Evolutionary conservation across 2,888 invertebrate genomes (phyloP).

Genomic region (Leucania comma): DNA sequence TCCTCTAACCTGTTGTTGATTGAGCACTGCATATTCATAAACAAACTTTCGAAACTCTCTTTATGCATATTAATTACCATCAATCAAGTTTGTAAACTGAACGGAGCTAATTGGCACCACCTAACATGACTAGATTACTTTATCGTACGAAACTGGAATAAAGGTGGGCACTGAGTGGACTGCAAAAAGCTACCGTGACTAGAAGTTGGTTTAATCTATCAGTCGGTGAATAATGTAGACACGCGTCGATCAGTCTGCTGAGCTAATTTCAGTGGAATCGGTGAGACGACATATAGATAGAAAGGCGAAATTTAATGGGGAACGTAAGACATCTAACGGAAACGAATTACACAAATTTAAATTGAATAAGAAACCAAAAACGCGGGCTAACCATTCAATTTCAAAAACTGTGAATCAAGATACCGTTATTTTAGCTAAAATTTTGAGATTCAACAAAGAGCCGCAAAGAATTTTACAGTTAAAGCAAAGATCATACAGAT

Average conservation of each 20-base stretch:
- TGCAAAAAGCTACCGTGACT: conserved; percentile 58
- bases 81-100: conserved; percentile 58
- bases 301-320: conserved; percentile 15
- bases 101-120: conserved; percentile 61
- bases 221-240: conserved; percentile 56
- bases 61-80: conserved; percentile 58
- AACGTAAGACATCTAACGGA: not conserved
- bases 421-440: conserved; percentile 7
- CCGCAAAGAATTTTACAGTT: conserved; percentile 14
- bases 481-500: conserved; percentile 5
- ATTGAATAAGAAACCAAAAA: not conserved
- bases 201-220: conserved; percentile 53
- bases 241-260: conserved; percentile 53
- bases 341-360: not conserved
- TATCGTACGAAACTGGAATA: conserved; percentile 53
- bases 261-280: conserved; percentile 40
- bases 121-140: conserved; percentile 56
- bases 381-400: not conserved
- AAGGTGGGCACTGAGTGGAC: conserved; percentile 51
- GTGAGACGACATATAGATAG: conserved; percentile 33
- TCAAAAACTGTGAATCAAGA: not conserved
- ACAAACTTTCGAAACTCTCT: conserved; percentile 59
- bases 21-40: conserved; percentile 47
- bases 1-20: conserved; percentile 42
- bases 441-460: conserved; percentile 21